Evolutionary conservation across 2,797 vertebrate genomes (phyloP).

Genomic region (Typhlichthys eigenmanni): DNA sequence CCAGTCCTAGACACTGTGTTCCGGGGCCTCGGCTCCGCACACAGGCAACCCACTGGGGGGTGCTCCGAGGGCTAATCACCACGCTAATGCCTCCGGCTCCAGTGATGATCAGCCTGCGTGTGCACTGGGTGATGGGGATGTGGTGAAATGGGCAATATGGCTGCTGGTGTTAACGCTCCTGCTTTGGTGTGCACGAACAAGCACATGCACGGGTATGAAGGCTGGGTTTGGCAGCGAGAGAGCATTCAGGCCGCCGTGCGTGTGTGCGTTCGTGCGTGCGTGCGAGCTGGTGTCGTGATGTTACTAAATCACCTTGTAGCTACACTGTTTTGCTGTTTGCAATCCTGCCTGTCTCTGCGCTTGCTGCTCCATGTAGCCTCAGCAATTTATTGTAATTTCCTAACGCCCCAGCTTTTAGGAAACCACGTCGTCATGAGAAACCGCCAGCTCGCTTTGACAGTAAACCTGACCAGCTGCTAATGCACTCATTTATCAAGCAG

Average conservation of each 20-base stretch:
- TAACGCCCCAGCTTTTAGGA: conserved; percentile 7
- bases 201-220: conserved; percentile 15
- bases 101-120: conserved; percentile 57
- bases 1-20: conserved; percentile 90
- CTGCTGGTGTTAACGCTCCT: conserved; percentile 65
- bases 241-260: conserved; percentile 7
- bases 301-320: conserved; percentile 34
- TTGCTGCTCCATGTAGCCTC: conserved; percentile 28
- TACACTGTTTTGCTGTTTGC: conserved; percentile 32
- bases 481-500: neutral
- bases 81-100: conserved; percentile 70
- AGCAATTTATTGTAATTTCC: conserved; percentile 18
- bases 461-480: neutral
- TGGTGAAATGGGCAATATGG: conserved; percentile 91
- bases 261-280: conserved; percentile 5
- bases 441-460: conserved; percentile 3
- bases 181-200: conserved; percentile 28
- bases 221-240: conserved; percentile 33
- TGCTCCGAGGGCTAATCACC: conserved; percentile 68
- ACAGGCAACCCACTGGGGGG: conserved; percentile 66
- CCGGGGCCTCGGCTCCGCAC: conserved; percentile 76
- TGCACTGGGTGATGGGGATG: conserved; percentile 85
- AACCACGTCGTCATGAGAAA: conserved; percentile 4
- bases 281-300: neutral
- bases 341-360: conserved; percentile 11